Evolutionary conservation across 2,113 vertebrate genomes (phyloP), one percentile per base, ranked within the genome.

Genomic region (Zapus hudsonius): DNA sequence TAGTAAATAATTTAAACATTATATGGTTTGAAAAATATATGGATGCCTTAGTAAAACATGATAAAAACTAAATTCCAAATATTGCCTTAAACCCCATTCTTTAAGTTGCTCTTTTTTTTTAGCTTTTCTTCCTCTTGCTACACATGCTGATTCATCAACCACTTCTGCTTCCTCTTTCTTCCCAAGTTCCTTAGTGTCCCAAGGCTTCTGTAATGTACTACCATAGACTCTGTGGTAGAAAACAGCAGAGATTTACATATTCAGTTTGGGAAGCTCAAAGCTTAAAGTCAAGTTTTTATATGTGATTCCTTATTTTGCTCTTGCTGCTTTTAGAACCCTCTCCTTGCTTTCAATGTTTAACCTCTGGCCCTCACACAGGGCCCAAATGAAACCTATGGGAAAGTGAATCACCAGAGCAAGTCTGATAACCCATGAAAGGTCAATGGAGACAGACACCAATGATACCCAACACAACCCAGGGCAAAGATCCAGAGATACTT

Each of bases 1-100:
- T 83, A 73, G 47, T 55, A 76, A 90, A 29, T 67, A 78, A 81
- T 23, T 76, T 75, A 63, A 90, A 76, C 82, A 59, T 59, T 84
- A 7, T 36, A 67, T 61, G 42, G 7, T 82, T 89, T 29, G 12
- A 31, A 73, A 83, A 79, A 3, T 64, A 47, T 40, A 67, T 13
- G 16, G 25, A 66, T 76, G 22, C 73, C 82, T 84, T 84, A 90
- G 66, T 44, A 42, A 95, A 87, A 64, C 13, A 5, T 63, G 1
- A 36, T 31, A 27, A 8, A 91, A 86, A 73, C 0, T 44, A 12
- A 84, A 76, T 25, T 80, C 36, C 17, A 89, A 59, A 55, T 74
- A 84, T 84, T 29, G 0, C 27, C 31, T 55, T 59, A 81, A 85
- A 76, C 12, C 12, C 25, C 36, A 89, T 83, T 89, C 15, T 72